phyloP scores from a whole-genome alignment of 1,140 invertebrate genomes.

The Eueides isabella region DNA sequence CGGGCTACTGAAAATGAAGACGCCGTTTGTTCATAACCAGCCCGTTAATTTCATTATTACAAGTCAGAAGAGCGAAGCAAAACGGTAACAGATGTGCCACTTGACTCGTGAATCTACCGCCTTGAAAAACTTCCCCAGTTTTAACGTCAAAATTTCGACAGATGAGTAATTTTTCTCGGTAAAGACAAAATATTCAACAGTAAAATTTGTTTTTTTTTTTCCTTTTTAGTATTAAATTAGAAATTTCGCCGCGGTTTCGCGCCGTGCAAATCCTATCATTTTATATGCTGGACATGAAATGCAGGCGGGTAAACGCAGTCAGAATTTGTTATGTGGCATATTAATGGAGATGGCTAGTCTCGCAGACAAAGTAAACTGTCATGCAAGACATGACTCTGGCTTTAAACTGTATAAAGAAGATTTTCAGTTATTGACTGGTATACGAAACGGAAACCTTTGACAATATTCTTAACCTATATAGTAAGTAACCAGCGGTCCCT shows the following conservation, averaged over 20 bases:
- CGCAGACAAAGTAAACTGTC: slow-evolving; percentile 31
- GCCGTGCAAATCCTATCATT: slow-evolving; percentile 37
- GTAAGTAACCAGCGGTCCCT: too few species aligned
- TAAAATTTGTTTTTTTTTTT: slow-evolving; percentile 23
- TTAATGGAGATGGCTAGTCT: slow-evolving; percentile 36
- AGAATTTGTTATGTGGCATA: slow-evolving; percentile 41
- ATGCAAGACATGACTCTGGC: slow-evolving; percentile 23
- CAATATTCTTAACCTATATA: neutral
- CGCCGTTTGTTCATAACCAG: slow-evolving; percentile 80
- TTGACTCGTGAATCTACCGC: slow-evolving; percentile 62
- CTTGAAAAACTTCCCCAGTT: slow-evolving; percentile 57
- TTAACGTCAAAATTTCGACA: slow-evolving; percentile 36
- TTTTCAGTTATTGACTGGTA: neutral
- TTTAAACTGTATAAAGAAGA: slow-evolving; percentile 9
- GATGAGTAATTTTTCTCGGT: neutral
- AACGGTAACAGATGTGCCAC: slow-evolving; percentile 76
- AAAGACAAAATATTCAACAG: slow-evolving; percentile 14
- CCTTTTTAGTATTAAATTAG: slow-evolving; percentile 24
- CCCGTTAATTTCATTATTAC: slow-evolving; percentile 80
- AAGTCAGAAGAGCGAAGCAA: slow-evolving; percentile 70
- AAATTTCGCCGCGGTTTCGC: slow-evolving; percentile 33
- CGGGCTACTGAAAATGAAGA: slow-evolving; percentile 76
- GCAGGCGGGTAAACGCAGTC: slow-evolving; percentile 39
- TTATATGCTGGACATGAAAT: slow-evolving; percentile 41
- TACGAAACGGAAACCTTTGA: neutral